phyloP scores from a whole-genome alignment of 2,797 vertebrate genomes.

The Sebastolobus altivelis region DNA sequence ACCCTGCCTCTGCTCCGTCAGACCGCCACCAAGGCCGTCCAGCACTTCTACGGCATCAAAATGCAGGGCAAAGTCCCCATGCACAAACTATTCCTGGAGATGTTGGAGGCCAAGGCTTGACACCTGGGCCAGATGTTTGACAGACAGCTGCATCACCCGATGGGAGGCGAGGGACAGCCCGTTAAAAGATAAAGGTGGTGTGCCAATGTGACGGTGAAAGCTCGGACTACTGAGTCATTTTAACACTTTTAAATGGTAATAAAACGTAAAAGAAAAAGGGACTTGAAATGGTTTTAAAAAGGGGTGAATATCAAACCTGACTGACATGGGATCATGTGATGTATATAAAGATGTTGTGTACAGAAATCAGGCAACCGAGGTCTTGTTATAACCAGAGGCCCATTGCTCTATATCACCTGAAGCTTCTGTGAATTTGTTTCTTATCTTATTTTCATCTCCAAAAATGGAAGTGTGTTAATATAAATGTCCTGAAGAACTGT shows the following conservation, averaged over 20 bases:
- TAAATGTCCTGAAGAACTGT: slow-evolving; percentile 74
- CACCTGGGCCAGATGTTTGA: slow-evolving; percentile 86
- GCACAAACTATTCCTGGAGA: slow-evolving; percentile 99
- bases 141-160: slow-evolving; percentile 83
- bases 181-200: slow-evolving; percentile 76
- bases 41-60: slow-evolving; percentile 98
- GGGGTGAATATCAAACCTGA: slow-evolving; percentile 66
- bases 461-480: slow-evolving; percentile 69
- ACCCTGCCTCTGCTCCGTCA: slow-evolving; percentile 97
- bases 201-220: slow-evolving; percentile 81
- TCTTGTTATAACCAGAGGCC: slow-evolving; percentile 79
- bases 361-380: slow-evolving; percentile 76
- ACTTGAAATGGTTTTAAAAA: slow-evolving; percentile 65
- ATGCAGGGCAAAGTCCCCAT: slow-evolving; percentile 99
- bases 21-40: slow-evolving; percentile 95
- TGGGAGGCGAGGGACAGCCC: slow-evolving; percentile 81
- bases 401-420: slow-evolving; percentile 78
- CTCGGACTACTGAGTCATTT: slow-evolving; percentile 61
- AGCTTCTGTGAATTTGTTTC: slow-evolving; percentile 79
- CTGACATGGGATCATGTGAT: slow-evolving; percentile 69
- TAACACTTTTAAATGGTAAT: slow-evolving; percentile 63
- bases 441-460: slow-evolving; percentile 76
- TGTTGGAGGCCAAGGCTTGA: slow-evolving; percentile 97
- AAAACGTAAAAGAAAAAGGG: slow-evolving; percentile 47
- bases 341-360: slow-evolving; percentile 83